Base-by-base conservation (phyloP, 2,113 vertebrate genomes). In the Corythornis cristatus region DNA sequence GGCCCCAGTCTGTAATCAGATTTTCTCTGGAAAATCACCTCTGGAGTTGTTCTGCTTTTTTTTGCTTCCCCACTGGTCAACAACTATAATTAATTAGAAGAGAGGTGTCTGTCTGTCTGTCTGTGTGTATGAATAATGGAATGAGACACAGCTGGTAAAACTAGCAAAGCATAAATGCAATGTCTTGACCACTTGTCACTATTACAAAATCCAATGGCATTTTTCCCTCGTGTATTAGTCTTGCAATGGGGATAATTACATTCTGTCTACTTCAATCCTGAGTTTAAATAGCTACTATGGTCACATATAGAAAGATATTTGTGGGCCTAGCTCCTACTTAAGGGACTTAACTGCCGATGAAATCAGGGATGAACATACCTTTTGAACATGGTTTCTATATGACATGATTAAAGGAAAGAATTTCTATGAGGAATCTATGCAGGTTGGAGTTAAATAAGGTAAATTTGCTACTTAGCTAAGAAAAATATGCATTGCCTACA, bases 131-230 rank as follows among this genome's bases (percentile, higher is more conserved):
- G 72, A 97, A 96, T 78, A 95, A 94, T 86, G 73, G 76, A 90
- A 94, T 93, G 92, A 94, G 79, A 86, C 87, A 89, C 86, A 96
- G 95, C 93, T 96, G 93, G 94, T 89, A 89, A 91, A 96, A 96
- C 90, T 86, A 82, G 89, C 88, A 89, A 78, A 77, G 83, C 75
- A 72, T 89, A 94, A 97, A 93, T 78, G 85, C 84, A 80, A 91
- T 84, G 85, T 70, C 91, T 92, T 96, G 95, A 95, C 91, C 93
- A 93, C 93, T 95, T 92, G 90, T 93, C 14, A n/a, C 90, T 91
- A 91, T 96, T 95, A 93, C 93, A 95, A 96, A 96, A 96, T 88
- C 85, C 79, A 48, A 37, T 11, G 79, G 91, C 88, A 84, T 83
- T 93, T 90, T 89, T 78, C 83, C 83, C 88, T 60, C 37, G 66